Evolutionary conservation across 1,140 invertebrate species (phyloP).

Genomic region (Bombus superbus): DNA sequence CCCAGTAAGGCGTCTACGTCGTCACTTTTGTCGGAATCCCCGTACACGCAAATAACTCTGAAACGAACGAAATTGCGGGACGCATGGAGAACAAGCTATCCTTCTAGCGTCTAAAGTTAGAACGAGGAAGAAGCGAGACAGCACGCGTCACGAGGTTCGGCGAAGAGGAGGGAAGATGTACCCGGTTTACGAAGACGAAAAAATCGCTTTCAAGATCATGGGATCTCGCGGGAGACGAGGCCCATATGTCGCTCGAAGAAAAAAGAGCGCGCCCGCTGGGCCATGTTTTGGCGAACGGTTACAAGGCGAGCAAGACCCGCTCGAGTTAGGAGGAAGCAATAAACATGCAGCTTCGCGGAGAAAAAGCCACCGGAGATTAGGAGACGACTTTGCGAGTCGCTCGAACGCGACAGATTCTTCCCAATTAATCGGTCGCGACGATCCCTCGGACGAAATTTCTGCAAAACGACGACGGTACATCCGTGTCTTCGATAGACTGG

Average conservation of each 20-base stretch:
- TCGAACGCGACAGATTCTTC: constrained; percentile 14
- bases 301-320: constrained; percentile 26
- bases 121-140: constrained; percentile 76
- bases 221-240: constrained; percentile 27
- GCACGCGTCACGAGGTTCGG: background rate
- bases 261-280: background rate
- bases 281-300: constrained; percentile 45
- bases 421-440: constrained; percentile 16
- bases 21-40: constrained; percentile 59
- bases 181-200: constrained; percentile 49
- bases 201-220: constrained; percentile 51
- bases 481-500: background rate
- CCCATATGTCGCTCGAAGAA: constrained; percentile 26
- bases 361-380: constrained; percentile 19
- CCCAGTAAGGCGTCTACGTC: constrained; percentile 44
- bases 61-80: constrained; percentile 62
- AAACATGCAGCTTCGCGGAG: constrained; percentile 33
- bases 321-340: constrained; percentile 38
- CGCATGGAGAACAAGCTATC: constrained; percentile 67
- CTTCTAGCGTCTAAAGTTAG: constrained; percentile 76
- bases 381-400: background rate
- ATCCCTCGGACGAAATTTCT: background rate
- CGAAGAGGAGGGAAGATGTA: background rate
- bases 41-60: constrained; percentile 63
- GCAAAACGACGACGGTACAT: background rate